Conservation (phyloP, 2,888 invertebrate species). For the Nemapogon koenigi region DNA sequence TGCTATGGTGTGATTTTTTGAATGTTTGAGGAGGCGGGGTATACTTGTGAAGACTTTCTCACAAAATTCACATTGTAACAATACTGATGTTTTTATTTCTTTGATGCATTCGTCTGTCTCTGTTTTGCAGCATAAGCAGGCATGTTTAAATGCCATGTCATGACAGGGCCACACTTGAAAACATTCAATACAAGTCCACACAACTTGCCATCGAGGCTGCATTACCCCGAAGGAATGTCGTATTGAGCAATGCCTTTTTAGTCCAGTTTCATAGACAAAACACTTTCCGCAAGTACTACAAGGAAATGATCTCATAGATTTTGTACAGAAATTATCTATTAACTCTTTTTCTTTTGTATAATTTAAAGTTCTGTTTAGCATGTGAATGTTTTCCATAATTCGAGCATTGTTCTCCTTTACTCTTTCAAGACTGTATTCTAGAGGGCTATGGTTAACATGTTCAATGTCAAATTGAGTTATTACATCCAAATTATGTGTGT, state of each 20-base stretch:
- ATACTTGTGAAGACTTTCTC: conserved; percentile 56
- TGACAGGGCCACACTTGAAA: conserved; percentile 55
- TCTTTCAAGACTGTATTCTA: conserved; percentile 50
- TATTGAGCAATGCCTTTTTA: conserved; percentile 43
- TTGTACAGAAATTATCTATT: conserved; percentile 35
- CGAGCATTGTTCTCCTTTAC: conserved; percentile 54
- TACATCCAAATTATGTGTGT: neutral
- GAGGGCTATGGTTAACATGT: conserved; percentile 23
- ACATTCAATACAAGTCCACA: conserved; percentile 56
- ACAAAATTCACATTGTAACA: conserved; percentile 55
- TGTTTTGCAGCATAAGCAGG: conserved; percentile 34
- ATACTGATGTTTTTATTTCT: conserved; percentile 51
- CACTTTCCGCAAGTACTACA: conserved; percentile 52
- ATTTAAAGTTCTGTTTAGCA: conserved; percentile 47
- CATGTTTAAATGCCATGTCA: conserved; percentile 40
- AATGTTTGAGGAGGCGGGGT: conserved; percentile 44
- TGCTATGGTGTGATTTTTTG: conserved; percentile 64
- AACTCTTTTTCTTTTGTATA: conserved; percentile 54
- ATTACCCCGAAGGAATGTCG: conserved; percentile 35
- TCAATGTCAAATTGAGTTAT: neutral
- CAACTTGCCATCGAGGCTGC: conserved; percentile 49
- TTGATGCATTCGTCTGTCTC: conserved; percentile 28
- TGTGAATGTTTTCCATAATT: conserved; percentile 55
- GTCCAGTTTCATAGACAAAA: conserved; percentile 53
- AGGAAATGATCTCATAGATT: conserved; percentile 37